Evolutionary conservation across 2,888 invertebrate genomes (phyloP).

Genomic region (Aphelenchoides bicaudatus): DNA sequence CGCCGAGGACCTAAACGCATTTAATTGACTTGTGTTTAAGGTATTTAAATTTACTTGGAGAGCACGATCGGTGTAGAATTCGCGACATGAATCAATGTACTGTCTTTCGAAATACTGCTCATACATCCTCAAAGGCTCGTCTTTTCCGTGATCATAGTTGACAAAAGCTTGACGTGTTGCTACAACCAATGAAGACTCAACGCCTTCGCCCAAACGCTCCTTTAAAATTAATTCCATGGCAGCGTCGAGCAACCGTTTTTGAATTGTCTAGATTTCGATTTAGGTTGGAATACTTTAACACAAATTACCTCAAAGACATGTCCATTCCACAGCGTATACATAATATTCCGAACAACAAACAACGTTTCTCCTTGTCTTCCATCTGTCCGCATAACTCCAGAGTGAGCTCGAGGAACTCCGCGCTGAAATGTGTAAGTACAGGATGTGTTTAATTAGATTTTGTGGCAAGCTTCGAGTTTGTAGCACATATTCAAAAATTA

Average conservation of each 20-base stretch:
- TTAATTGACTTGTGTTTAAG: constrained; percentile 15
- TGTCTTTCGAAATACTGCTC: constrained; percentile 90
- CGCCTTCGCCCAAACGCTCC: constrained; percentile 93
- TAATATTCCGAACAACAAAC: constrained; percentile 62
- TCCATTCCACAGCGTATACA: constrained; percentile 97
- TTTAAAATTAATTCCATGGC: constrained; percentile 96
- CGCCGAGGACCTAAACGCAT: constrained; percentile 65
- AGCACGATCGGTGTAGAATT: constrained; percentile 84
- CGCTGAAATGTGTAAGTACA: no score
- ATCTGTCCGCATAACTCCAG: constrained; percentile 5
- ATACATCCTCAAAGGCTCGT: constrained; percentile 90
- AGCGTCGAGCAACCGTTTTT: constrained; percentile 81
- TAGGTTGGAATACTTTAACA: no score
- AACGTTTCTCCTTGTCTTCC: constrained; percentile 19
- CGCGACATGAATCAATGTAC: constrained; percentile 87
- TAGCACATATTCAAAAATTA: background rate
- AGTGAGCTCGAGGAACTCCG: background rate
- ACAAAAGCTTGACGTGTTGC: constrained; percentile 95
- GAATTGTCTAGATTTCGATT: no score
- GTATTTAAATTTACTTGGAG: constrained; percentile 67
- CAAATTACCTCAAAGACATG: constrained; percentile 90
- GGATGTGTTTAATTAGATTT: background rate
- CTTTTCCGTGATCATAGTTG: constrained; percentile 52
- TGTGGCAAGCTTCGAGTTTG: constrained; percentile 14
- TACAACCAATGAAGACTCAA: constrained; percentile 93